Evolutionary conservation across 2,888 invertebrate genomes (phyloP).

Genomic region (Mythimna albipuncta): DNA sequence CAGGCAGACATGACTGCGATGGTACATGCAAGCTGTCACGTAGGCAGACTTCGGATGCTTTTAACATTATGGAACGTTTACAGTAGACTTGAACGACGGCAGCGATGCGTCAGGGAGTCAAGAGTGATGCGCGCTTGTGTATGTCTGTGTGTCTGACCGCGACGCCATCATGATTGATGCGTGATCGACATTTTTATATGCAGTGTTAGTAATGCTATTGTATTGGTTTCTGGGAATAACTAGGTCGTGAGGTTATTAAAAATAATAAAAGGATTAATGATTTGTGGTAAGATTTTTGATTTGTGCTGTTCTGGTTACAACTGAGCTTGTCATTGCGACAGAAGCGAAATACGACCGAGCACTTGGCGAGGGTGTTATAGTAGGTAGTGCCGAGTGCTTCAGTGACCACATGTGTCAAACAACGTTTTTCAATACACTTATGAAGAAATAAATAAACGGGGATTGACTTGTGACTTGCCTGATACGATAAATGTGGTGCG

Average conservation of each 20-base stretch:
- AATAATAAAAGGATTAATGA: not conserved
- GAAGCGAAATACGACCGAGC: no score
- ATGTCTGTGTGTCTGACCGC: slow-evolving; percentile 35
- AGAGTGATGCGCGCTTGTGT: slow-evolving; percentile 35
- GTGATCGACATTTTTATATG: slow-evolving; percentile 54
- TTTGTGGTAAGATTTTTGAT: not conserved
- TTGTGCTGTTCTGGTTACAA: no score
- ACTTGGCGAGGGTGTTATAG: no score
- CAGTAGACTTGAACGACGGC: slow-evolving; percentile 26
- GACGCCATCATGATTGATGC: slow-evolving; percentile 42
- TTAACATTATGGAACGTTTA: slow-evolving; percentile 46
- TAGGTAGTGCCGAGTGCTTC: no score
- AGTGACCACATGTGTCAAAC: no score
- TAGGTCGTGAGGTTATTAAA: slow-evolving; percentile 23
- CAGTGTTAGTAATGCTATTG: not conserved
- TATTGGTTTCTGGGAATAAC: slow-evolving; percentile 11
- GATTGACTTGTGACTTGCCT: no score
- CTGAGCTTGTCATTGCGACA: no score
- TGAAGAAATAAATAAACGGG: no score
- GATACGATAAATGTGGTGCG: no score
- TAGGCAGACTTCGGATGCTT: slow-evolving; percentile 46
- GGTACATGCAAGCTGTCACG: slow-evolving; percentile 48
- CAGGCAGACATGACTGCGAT: no score
- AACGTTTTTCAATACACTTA: no score
- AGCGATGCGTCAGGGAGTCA: slow-evolving; percentile 26